Base-by-base conservation (phyloP, 2,797 vertebrate genomes). In the Holocentrus rufus region DNA sequence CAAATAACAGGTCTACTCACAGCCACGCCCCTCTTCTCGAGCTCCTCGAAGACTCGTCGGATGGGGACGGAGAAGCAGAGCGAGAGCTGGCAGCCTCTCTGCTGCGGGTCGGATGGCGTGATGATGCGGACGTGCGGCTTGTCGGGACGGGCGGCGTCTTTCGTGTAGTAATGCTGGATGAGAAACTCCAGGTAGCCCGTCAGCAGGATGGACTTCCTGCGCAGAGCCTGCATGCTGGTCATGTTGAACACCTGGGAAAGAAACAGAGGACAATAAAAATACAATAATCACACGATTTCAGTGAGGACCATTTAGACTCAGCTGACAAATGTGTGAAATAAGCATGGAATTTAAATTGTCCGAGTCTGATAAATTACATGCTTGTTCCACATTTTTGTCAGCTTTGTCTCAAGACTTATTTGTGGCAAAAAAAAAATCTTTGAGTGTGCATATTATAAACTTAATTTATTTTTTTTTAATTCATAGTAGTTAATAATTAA, bases 101-200 rank as follows among this genome's bases (percentile, higher is more conserved):
- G 94, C 71, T 92, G 86, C 18, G 89, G 83, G 58, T 68, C 77
- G 0, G 94, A 83, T 0, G 97, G 97, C 0, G 97, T 98, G 81
- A 98, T 90, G 87, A 99, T 95, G 72, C 64, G 90, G 31, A 97
- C 84, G 23, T 87, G 69, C 3, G 94, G 90, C 63, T 91, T 92
- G 65, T 79, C 39, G 7, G 92, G 91, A 27, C 82, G 77, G 7
- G 55, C 2, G 44, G 89, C 85, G 34, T 95, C 92, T 77, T 92
- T 59, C 2, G 18, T 76, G 86, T 90, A 94, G 89, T 92, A 88
- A 55, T 94, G 91, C 15, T 88, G 93, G 82, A 98, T 93, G 86
- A 98, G 88, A 69, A 93, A 95, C 87, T 99, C 98, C 93, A 99
- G 91, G 87, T 99, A 99, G 1, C 95, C 96, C 0, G 97, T 99